Base-by-base conservation (phyloP, 2,113 vertebrate genomes). In the Stomatorhinus ivindoensis region DNA sequence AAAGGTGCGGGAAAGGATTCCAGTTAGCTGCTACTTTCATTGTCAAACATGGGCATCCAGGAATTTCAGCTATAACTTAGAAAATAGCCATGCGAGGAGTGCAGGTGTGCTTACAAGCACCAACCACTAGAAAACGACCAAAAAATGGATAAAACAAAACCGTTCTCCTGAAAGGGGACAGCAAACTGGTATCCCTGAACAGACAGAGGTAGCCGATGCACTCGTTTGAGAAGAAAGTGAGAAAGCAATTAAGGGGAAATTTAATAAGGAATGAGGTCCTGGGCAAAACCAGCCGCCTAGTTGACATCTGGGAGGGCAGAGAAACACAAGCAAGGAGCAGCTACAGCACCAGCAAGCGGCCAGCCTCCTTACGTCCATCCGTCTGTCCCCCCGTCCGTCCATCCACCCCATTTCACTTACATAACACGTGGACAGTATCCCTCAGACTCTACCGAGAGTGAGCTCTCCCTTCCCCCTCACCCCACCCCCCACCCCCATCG, bases 371-470 rank as follows among this genome's bases (percentile, higher is more conserved):
- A 21, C 19, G 87, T 31, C 53, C 46, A 85, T 76, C 73, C 13
- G 19, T 91, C 50, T 61, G 83, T 50, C 51, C 27, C n/a, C 6
- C 76, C 19, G 48, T 53, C 46, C 87, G 24, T 44, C 76, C 46
- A n/a, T 46, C 39, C 44, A 84, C 53, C 88, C 86, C 39, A 58
- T 58, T 47, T 48, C 39, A 42, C 86, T 91, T 91, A 91, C 88
- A 88, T 91, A 90, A 90, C 89, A 89, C 69, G 65, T 87, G 86
- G 91, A 90, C 89, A 90, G 76, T 91, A 42, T 73, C 91, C 53
- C 88, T 86, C 61, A 90, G 88, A 50, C 84, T 48, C 91, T 88
- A 89, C 86, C 47, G 47, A 69, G 46, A 87, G 65, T 83, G 86
- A 61, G 73, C 61, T 82, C 55, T 65, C 58, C 69, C 88, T 88